phyloP scores from a whole-genome alignment of 2,797 vertebrate genomes.

The Pantherophis alleghaniensis region DNA sequence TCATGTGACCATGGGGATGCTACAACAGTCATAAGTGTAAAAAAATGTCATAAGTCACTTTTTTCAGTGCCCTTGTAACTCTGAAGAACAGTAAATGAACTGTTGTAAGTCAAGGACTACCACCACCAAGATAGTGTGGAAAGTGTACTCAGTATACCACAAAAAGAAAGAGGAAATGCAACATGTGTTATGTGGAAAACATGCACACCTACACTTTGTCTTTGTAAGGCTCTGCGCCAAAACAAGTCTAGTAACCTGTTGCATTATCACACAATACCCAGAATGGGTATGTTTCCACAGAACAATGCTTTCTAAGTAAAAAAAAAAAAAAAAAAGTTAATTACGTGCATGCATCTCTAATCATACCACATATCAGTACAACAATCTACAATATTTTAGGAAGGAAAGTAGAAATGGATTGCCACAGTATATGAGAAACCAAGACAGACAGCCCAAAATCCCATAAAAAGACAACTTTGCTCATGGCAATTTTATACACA shows the following conservation, averaged over 20 bases:
- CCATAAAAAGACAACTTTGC: background rate
- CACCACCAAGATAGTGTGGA: conserved; percentile 6
- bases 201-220: background rate
- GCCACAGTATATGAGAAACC: background rate
- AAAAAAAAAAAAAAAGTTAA: background rate
- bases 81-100: background rate
- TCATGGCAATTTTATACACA: background rate
- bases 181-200: background rate
- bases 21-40: background rate
- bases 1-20: too few species aligned
- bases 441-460: background rate
- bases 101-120: background rate
- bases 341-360: background rate
- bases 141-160: conserved; percentile 6
- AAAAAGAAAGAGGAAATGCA: conserved; percentile 8
- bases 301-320: background rate
- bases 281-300: conserved; percentile 1
- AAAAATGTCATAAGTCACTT: background rate
- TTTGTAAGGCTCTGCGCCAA: background rate
- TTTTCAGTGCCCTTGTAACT: background rate
- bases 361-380: background rate
- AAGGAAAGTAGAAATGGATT: background rate
- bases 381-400: background rate
- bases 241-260: conserved; percentile 4
- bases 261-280: background rate